Percentiles rank a stretch among this genome's conserved stretches.
Evolutionary conservation across 1,140 invertebrate species (phyloP).

Genomic region (Leptopilina clavipes): DNA sequence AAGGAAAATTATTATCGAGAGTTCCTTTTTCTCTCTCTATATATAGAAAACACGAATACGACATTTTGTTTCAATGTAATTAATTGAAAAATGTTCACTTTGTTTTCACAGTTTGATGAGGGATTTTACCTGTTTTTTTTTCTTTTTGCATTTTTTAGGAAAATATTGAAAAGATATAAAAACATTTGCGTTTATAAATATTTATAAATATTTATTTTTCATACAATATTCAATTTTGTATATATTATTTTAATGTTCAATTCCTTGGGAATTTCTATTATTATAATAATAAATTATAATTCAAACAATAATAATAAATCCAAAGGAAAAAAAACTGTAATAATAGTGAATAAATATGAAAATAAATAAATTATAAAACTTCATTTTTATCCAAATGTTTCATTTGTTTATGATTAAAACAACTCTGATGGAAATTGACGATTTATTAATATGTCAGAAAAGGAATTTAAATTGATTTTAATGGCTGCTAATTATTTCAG

Average conservation of each 20-base stretch:
- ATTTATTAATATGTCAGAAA: no score
- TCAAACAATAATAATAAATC: no score
- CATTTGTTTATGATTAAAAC: no score
- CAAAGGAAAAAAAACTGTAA: no score
- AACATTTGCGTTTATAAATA: neutral
- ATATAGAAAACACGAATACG: neutral
- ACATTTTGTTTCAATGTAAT: neutral
- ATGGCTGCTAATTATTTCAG: no score
- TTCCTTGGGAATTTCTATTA: neutral
- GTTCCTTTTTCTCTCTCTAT: neutral
- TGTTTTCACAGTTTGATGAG: slow-evolving; percentile 7
- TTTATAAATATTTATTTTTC: neutral
- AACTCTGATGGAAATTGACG: no score
- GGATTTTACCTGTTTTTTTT: neutral
- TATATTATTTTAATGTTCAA: neutral
- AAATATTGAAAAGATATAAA: neutral
- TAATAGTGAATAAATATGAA: no score
- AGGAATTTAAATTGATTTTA: no score
- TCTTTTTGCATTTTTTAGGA: neutral
- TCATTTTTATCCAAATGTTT: no score
- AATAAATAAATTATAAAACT: no score
- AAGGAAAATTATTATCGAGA: slow-evolving; percentile 15
- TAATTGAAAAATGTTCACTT: slow-evolving; percentile 2
- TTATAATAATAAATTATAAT: neutral
- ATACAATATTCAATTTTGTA: neutral